Conservation (phyloP, 2,113 vertebrate species). For the Fulica atra region DNA sequence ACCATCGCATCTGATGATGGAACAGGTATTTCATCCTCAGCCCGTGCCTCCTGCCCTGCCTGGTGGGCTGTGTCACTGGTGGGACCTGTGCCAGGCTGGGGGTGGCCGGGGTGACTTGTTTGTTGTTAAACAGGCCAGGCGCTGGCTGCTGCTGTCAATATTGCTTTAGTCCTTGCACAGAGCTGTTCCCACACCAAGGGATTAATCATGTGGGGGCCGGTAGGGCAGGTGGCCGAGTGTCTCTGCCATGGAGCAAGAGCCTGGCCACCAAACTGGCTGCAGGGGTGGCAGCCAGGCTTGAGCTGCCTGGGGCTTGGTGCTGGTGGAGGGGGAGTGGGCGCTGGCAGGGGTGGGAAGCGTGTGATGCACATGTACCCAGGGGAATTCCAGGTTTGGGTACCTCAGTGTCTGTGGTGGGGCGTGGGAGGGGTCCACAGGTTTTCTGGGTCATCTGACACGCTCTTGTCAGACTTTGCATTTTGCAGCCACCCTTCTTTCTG, state of each 20-base stretch:
- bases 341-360: not conserved
- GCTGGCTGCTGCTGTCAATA: not conserved
- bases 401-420: not conserved
- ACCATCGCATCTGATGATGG: slow-evolving; percentile 91
- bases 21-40: slow-evolving; percentile 74
- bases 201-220: accelerated
- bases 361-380: not conserved
- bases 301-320: accelerated
- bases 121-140: not conserved
- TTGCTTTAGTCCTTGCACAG: not conserved
- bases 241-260: not conserved
- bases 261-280: too few species aligned
- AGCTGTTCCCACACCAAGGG: not conserved
- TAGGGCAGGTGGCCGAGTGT: not conserved
- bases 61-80: not conserved
- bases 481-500: not conserved
- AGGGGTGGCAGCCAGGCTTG: not conserved
- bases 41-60: not conserved
- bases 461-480: not conserved
- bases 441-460: not conserved
- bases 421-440: accelerated
- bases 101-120: not conserved
- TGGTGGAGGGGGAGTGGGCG: not conserved
- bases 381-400: not conserved
- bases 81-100: not conserved